A percentile compares a stretch with the other conserved stretches of the same genome.
These are phyloP conservation scores for Parnassius mnemosyne DNA, from an alignment of 2,888 invertebrate genomes.

Conservation along the genomic window DNA sequence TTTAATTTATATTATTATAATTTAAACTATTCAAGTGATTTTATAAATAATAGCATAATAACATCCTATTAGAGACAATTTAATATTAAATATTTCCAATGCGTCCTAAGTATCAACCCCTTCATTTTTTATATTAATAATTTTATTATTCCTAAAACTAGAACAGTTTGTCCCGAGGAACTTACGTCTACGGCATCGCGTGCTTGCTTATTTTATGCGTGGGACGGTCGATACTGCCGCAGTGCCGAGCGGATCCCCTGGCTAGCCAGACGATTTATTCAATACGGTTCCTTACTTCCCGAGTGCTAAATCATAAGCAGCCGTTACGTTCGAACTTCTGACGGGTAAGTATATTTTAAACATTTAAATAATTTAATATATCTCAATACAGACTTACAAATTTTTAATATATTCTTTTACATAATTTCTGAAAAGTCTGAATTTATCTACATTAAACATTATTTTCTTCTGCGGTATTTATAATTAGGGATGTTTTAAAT, in stretches of 20 bases:
- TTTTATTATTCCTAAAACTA: slow-evolving; percentile 33
- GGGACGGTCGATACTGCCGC: slow-evolving; percentile 71
- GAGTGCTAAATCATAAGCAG: slow-evolving; percentile 7
- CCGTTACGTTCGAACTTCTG: slow-evolving; percentile 13
- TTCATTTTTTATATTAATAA: background rate
- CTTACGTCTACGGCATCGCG: slow-evolving; percentile 54
- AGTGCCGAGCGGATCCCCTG: slow-evolving; percentile 56
- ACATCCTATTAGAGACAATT: too few relatives aligned
- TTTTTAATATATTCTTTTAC: too few relatives aligned
- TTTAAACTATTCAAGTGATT: too few relatives aligned
- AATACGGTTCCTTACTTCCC: slow-evolving; percentile 5
- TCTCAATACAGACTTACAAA: too few relatives aligned
- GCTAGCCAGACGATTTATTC: slow-evolving; percentile 45
- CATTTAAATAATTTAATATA: too few relatives aligned
- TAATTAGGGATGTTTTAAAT: too few relatives aligned
- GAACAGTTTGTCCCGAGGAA: slow-evolving; percentile 48
- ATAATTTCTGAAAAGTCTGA: too few relatives aligned
- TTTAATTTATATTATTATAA: too few relatives aligned
- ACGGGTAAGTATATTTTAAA: background rate
- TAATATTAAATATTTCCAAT: too few relatives aligned
- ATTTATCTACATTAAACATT: too few relatives aligned
- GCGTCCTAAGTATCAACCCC: background rate
- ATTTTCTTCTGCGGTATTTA: too few relatives aligned
- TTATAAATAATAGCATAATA: too few relatives aligned
- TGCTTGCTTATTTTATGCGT: slow-evolving; percentile 58